Percentiles rank a stretch among this genome's conserved stretches.
Conservation (phyloP, 1,140 invertebrate species). For the Hydropsyche tenuis region DNA sequence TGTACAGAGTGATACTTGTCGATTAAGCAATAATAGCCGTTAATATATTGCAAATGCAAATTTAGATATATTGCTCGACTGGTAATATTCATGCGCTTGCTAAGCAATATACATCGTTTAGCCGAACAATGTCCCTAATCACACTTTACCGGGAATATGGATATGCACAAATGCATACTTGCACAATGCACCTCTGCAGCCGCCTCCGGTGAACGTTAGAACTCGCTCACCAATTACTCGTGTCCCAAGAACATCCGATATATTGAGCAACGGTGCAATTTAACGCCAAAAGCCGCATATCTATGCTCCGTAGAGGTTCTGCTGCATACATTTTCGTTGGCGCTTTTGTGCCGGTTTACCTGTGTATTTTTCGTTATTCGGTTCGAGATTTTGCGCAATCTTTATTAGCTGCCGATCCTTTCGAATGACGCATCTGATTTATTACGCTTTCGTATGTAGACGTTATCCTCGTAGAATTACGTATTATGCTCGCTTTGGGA, state of each 20-base stretch:
- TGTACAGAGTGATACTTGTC: too few relatives aligned
- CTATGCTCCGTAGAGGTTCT: too few relatives aligned
- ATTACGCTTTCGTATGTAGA: background rate
- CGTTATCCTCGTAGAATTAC: background rate
- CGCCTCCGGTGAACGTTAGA: background rate
- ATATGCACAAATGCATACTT: slow-evolving; percentile 20
- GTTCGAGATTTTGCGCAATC: too few relatives aligned
- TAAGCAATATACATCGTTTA: slow-evolving; percentile 16
- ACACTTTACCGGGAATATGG: slow-evolving; percentile 15
- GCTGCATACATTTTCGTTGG: too few relatives aligned
- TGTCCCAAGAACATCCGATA: background rate
- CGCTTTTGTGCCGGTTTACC: too few relatives aligned
- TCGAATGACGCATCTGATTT: background rate
- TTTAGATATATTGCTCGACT: slow-evolving; percentile 4
- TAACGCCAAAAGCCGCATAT: background rate
- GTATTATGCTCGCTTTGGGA: background rate
- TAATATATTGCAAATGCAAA: slow-evolving; percentile 4
- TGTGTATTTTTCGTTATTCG: too few relatives aligned
- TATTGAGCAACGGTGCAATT: slow-evolving; percentile 2
- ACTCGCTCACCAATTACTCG: slow-evolving; percentile 8
- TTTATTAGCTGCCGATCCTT: too few relatives aligned
- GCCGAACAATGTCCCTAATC: slow-evolving; percentile 18
- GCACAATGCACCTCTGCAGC: background rate
- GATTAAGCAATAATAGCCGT: too few relatives aligned
- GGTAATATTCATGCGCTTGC: background rate